phyloP scores from a whole-genome alignment of 2,888 invertebrate genomes.

The Nemotelus pantherinus region DNA sequence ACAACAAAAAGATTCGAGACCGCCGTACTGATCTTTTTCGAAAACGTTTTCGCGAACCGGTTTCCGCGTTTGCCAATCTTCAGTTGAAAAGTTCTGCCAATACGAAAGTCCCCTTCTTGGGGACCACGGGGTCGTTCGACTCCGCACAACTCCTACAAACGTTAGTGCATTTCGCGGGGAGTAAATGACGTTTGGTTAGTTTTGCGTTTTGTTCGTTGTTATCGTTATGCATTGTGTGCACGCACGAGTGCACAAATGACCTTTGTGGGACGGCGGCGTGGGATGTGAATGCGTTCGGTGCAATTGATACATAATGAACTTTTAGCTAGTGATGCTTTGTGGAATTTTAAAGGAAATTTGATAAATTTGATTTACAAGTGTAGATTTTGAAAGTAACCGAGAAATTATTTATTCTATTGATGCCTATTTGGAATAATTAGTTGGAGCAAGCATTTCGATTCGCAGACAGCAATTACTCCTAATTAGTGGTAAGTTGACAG shows the following conservation, averaged over 20 bases:
- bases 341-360: not conserved
- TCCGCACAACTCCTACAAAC: not conserved
- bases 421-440: too few species aligned
- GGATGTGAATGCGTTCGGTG: conserved; percentile 2
- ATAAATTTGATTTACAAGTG: too few species aligned
- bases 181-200: not conserved
- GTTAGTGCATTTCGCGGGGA: conserved; percentile 13
- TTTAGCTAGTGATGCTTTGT: not conserved
- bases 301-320: conserved; percentile 1
- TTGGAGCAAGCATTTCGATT: too few species aligned
- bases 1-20: conserved; percentile 31
- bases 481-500: too few species aligned
- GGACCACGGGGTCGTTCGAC: conserved; percentile 17
- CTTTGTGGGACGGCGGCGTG: conserved; percentile 19
- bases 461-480: too few species aligned
- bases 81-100: conserved; percentile 15
- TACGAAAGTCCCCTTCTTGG: conserved; percentile 22
- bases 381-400: too few species aligned
- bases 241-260: conserved; percentile 21
- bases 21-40: not conserved
- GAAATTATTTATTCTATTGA: too few species aligned
- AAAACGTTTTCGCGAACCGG: conserved; percentile 31
- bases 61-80: conserved; percentile 6
- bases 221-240: conserved; percentile 14
- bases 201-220: not conserved